Base-by-base conservation (phyloP, 2,113 vertebrate species). In the Oncorhynchus mykiss region DNA sequence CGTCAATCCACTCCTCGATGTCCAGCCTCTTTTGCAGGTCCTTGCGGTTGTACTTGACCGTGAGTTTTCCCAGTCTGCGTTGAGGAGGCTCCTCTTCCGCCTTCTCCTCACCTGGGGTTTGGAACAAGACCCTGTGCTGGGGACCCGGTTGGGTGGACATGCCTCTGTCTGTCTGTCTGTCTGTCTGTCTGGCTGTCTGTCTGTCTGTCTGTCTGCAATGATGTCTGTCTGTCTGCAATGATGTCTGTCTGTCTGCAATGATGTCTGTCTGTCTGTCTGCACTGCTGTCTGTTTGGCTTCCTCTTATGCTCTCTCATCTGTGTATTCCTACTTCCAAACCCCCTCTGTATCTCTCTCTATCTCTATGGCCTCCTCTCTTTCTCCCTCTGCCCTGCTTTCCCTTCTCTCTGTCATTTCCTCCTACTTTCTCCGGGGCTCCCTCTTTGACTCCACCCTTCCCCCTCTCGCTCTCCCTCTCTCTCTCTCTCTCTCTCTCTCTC, bases 21-120 rank as follows among this genome's bases (percentile, higher is more conserved):
- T 99, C 97, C 78, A 98, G 90, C 91, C 97, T 94, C 82, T 95
- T 94, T 92, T 99, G 97, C 39, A 99, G 93, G 75, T 99, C 96
- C 75, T 97, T 96, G 81, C 93, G 93, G 90, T 99, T 96, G 82
- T 99, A 99, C 86, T 98, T 98, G 70, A 98, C 95, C 1, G 98
- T 99, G 85, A 99, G 83, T 86, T 98, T 97, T 76, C 95, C 95
- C 82, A 95, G 88, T 88, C 94, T 97, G 85, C 94, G 96, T 72
- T 92, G 90, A 0, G 92, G 78, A 0, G 94, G 91, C 82, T 94
- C 93, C 34, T 91, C 93, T 8, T 91, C 84, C 80, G 94, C 95
- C 84, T 93, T 93, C 45, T 87, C 76, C 0, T 39, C 67, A 14
- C 4, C 29, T 2, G 67, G 67, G 31, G 90, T 87, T 90, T 95